These are phyloP conservation scores for Clarias fuscus DNA, from an alignment of 2,797 vertebrate species.

Conservation along the genomic window DNA sequence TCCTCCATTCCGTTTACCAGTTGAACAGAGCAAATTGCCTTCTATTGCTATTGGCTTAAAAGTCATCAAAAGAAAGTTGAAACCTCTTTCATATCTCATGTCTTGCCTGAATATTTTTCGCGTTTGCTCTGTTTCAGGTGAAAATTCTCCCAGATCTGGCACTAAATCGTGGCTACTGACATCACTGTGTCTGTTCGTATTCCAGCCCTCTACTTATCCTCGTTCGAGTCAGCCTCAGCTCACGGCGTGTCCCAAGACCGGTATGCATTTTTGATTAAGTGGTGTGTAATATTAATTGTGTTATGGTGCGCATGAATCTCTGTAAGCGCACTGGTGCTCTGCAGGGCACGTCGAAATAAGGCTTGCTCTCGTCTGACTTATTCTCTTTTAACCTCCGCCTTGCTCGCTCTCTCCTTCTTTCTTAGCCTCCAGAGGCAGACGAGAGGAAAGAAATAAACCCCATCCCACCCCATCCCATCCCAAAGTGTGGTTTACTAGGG, in stretches of 20 bases:
- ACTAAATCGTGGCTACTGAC: background rate
- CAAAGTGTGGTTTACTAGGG: conserved; percentile 41
- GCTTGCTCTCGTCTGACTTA: conserved; percentile 52
- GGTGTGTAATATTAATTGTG: conserved; percentile 62
- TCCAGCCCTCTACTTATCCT: background rate
- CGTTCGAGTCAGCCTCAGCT: background rate
- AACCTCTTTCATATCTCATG: background rate
- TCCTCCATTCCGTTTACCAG: background rate
- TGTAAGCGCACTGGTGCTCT: conserved; percentile 58
- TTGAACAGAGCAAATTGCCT: background rate
- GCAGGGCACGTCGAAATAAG: conserved; percentile 60
- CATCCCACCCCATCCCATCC: conserved; percentile 35
- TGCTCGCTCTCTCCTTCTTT: conserved; percentile 34
- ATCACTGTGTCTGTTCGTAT: background rate
- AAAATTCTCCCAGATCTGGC: background rate
- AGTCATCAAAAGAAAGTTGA: background rate
- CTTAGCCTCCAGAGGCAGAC: conserved; percentile 16
- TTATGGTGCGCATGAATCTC: conserved; percentile 54
- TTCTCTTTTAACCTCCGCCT: conserved; percentile 49
- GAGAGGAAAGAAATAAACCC: conserved; percentile 42
- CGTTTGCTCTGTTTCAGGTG: background rate
- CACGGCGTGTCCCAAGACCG: conserved; percentile 44
- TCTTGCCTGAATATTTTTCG: background rate
- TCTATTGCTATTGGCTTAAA: background rate
- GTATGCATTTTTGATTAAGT: conserved; percentile 64